Base-by-base conservation (phyloP, 2,113 vertebrate genomes). In the Microcebus griseorufus region DNA sequence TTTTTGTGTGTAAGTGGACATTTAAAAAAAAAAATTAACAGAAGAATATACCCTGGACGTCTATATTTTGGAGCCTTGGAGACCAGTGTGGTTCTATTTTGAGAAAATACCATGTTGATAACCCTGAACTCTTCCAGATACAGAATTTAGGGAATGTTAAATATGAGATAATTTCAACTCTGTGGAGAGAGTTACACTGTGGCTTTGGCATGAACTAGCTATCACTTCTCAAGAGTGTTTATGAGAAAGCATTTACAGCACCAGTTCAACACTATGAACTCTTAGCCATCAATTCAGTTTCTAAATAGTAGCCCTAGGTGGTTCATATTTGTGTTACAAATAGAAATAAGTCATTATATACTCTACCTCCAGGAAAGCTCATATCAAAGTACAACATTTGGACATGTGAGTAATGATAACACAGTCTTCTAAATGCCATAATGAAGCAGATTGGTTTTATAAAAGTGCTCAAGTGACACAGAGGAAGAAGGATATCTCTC, bases 101-200 rank as follows among this genome's bases (percentile, higher is more conserved):
- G 55, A 92, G 70, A 92, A 81, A 90, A 87, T 83, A 34, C 14
- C 55, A 45, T 29, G 10, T 34, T 87, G 69, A 90, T 93, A 93
- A 87, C 34, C 75, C 37, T 95, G 58, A 88, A 64, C 51, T 81
- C 16, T 81, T 85, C 64, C 53, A 10, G 48, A 76, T 72, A 37
- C 75, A 5, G 72, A 90, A 94, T 82, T 94, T 39, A 42, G 27
- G 20, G 80, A 90, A 94, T 85, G 60, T 81, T 76, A 94, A 81
- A 16, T 45, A 34, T 62, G 25, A 82, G 88, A 95, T 78, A 34
- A 81, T 58, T 85, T 88, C 37, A 85, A 23, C 34, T 81, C 32
- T n/a, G 20, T 37, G 17, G 17, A 60, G 27, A 80, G 39, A 88
- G n/a, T 34, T 73, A n/a, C 12, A 62, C 17, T 53, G 51, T 29